These are phyloP conservation scores for Matsumurasca onukii DNA, from an alignment of 1,140 invertebrate genomes.

Conservation along the genomic window DNA sequence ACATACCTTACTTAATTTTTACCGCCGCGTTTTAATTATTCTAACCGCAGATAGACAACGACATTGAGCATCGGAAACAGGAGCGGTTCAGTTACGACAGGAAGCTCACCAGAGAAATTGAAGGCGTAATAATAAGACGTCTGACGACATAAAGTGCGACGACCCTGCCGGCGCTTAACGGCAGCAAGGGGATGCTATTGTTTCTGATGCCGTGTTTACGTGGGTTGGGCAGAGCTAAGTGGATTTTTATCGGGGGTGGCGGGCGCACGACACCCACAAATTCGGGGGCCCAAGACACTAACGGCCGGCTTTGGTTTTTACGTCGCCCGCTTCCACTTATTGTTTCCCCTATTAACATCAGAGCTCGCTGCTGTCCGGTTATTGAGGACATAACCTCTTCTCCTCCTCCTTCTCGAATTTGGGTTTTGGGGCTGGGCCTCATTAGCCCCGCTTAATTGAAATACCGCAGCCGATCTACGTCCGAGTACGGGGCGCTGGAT, in stretches of 20 bases:
- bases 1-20: too few relatives aligned
- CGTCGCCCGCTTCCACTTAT: not conserved
- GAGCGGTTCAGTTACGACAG: too few relatives aligned
- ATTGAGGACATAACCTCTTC: not conserved
- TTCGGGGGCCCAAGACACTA: not conserved
- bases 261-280: not conserved
- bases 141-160: too few relatives aligned
- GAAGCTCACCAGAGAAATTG: too few relatives aligned
- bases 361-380: not conserved
- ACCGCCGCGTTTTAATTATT: too few relatives aligned
- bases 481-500: too few relatives aligned
- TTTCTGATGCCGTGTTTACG: not conserved
- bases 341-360: not conserved
- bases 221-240: not conserved
- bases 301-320: not conserved
- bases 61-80: too few relatives aligned
- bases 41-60: too few relatives aligned
- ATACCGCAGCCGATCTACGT: not conserved
- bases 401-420: too few relatives aligned
- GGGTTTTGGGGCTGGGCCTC: too few relatives aligned
- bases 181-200: not conserved
- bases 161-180: too few relatives aligned
- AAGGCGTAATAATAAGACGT: too few relatives aligned
- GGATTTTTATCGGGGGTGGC: not conserved
- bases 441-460: slow-evolving; percentile 1